phyloP scores from a whole-genome alignment of 2,888 invertebrate species.

The Zele albiditarsus region DNA sequence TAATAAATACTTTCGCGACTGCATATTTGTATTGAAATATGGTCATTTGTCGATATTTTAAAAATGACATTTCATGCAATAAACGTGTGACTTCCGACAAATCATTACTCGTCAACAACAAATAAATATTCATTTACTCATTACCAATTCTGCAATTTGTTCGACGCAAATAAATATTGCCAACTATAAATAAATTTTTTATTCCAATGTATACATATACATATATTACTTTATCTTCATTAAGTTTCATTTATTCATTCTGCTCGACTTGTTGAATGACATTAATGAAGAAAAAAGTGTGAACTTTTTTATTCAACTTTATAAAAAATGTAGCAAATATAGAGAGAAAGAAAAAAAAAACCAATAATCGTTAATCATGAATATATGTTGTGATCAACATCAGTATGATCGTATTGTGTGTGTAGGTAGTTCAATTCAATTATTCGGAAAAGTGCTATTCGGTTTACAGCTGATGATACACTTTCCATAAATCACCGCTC shows the following conservation, averaged over 20 bases:
- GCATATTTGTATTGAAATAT: no score
- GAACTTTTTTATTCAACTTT: background rate
- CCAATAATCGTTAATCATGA: background rate
- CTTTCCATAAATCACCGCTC: background rate
- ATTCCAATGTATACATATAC: background rate
- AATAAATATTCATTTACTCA: no score
- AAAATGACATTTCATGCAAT: no score
- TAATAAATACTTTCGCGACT: no score
- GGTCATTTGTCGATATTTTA: no score
- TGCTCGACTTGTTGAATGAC: background rate
- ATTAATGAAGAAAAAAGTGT: background rate
- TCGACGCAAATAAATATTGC: no score
- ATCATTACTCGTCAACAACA: no score
- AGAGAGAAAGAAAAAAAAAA: background rate
- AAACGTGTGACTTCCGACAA: no score
- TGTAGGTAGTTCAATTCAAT: constrained; percentile 3
- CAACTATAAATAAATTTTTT: no score
- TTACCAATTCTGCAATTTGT: no score
- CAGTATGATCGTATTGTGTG: background rate
- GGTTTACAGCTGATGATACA: background rate
- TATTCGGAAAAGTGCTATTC: constrained; percentile 3
- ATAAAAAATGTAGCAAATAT: background rate
- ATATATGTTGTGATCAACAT: background rate
- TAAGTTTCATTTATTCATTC: background rate
- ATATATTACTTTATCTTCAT: background rate